A percentile compares a stretch with the other conserved stretches of the same genome.
Conservation (phyloP, 1,140 invertebrate genomes). For the Leptoteleia sp. region DNA sequence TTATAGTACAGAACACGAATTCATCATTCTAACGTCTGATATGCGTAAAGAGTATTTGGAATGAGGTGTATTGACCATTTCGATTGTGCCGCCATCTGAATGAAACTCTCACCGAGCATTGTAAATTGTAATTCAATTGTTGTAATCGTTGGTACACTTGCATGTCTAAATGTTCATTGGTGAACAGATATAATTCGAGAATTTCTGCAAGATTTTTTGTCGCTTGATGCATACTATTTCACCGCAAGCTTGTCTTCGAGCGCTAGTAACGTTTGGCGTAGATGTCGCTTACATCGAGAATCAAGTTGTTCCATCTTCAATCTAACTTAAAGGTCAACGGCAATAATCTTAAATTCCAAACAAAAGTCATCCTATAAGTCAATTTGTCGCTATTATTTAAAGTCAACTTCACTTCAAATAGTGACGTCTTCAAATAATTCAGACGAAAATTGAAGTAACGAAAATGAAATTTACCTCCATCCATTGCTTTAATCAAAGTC, state of each 20-base stretch:
- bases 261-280: slow-evolving; percentile 20
- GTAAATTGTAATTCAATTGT: slow-evolving; percentile 32
- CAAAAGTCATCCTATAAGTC: no score
- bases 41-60: slow-evolving; percentile 10
- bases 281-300: slow-evolving; percentile 18
- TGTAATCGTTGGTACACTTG: slow-evolving; percentile 39
- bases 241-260: slow-evolving; percentile 26
- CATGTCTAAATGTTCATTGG: slow-evolving; percentile 45
- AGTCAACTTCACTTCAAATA: neutral
- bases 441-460: no score
- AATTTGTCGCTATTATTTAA: neutral
- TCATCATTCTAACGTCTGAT: no score
- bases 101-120: slow-evolving; percentile 19
- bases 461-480: no score
- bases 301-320: slow-evolving; percentile 31
- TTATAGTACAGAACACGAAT: no score
- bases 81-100: slow-evolving; percentile 18
- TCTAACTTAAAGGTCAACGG: neutral
- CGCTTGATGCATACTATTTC: slow-evolving; percentile 39
- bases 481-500: neutral
- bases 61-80: slow-evolving; percentile 22
- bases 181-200: slow-evolving; percentile 5
- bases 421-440: neutral
- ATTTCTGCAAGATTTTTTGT: slow-evolving; percentile 41
- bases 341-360: neutral